phyloP scores from a whole-genome alignment of 2,113 vertebrate species.

The Sardina pilchardus region DNA sequence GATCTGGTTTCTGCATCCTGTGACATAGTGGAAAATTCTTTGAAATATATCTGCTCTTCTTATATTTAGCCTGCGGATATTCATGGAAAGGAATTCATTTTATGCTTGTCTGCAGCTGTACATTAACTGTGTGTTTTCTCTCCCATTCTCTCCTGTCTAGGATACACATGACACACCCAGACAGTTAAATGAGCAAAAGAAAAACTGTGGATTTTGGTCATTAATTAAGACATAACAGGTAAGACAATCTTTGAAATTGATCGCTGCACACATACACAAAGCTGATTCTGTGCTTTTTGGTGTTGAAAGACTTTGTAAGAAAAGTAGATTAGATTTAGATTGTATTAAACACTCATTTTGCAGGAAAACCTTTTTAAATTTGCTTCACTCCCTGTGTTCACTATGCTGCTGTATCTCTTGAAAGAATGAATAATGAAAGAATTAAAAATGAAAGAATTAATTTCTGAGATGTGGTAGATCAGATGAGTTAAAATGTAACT shows the following conservation, averaged over 20 bases:
- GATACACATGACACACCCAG: constrained; percentile 43
- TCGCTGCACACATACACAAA: background rate
- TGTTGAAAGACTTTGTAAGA: background rate
- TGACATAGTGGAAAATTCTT: background rate
- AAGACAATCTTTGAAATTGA: constrained; percentile 30
- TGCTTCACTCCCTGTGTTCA: background rate
- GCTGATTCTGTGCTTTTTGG: background rate
- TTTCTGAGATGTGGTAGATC: background rate
- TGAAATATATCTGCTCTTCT: background rate
- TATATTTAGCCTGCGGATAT: background rate
- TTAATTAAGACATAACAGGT: constrained; percentile 51
- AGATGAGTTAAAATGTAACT: background rate
- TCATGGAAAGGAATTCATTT: background rate
- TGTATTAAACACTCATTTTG: background rate
- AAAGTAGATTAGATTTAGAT: no score
- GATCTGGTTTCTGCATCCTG: background rate
- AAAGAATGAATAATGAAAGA: background rate
- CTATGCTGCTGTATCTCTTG: background rate
- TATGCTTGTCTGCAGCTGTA: background rate
- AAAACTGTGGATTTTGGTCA: constrained; percentile 40
- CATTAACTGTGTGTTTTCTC: background rate
- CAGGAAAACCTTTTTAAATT: background rate
- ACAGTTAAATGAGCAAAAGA: constrained; percentile 59
- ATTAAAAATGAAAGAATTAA: no score
- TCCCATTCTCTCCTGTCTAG: constrained; percentile 41